Percentiles rank a stretch among this genome's conserved stretches.
Evolutionary conservation across 2,888 invertebrate genomes (phyloP).

Genomic region (Phengaris alcon): DNA sequence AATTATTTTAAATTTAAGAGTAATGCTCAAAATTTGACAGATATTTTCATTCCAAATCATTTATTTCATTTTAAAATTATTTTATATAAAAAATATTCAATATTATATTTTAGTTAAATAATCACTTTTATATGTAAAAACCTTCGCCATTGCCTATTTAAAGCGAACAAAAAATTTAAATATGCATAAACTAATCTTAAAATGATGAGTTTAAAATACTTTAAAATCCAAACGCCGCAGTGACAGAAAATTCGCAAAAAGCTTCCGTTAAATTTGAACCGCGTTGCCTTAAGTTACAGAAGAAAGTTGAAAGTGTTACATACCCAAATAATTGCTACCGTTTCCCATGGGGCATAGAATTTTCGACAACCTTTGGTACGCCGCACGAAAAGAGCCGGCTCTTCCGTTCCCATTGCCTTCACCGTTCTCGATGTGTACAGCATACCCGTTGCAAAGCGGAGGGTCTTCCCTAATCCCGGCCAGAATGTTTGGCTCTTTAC

Average conservation of each 20-base stretch:
- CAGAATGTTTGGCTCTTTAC: background rate
- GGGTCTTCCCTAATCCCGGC: background rate
- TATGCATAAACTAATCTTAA: too few species aligned
- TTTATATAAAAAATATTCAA: too few species aligned
- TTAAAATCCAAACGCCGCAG: background rate
- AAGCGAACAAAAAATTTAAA: too few species aligned
- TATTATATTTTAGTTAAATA: too few species aligned
- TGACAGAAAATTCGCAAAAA: background rate
- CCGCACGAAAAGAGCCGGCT: constrained; percentile 39
- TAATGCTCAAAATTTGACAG: too few species aligned
- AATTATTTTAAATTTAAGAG: too few species aligned
- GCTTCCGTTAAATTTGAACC: constrained; percentile 1
- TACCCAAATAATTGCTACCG: constrained; percentile 32
- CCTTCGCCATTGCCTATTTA: too few species aligned
- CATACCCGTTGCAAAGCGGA: constrained; percentile 1
- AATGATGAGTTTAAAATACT: background rate
- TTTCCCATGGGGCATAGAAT: constrained; percentile 38
- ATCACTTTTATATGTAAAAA: too few species aligned
- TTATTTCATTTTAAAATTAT: too few species aligned
- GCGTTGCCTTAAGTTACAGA: background rate
- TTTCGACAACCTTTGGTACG: constrained; percentile 43
- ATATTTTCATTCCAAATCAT: too few species aligned
- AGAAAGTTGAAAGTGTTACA: constrained; percentile 23
- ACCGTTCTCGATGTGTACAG: background rate
- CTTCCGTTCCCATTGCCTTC: constrained; percentile 31